Conservation (phyloP, 2,888 invertebrate species). For the Cerastis leucographa region DNA sequence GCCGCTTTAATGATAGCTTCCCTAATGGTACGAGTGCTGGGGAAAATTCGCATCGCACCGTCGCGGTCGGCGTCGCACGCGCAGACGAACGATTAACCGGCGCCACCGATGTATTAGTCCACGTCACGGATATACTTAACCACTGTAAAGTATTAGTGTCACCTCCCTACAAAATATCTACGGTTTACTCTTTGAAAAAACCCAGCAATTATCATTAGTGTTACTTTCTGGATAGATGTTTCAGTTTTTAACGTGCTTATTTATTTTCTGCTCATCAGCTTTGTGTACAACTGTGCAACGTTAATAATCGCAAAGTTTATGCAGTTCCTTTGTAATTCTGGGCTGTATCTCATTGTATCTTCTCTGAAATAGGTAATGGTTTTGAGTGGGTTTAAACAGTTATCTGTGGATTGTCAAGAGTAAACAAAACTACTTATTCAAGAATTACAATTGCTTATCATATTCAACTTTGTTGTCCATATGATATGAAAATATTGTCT, state of each 20-base stretch:
- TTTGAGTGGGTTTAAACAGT: constrained; percentile 3
- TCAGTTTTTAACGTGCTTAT: constrained; percentile 11
- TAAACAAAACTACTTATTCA: constrained; percentile 41
- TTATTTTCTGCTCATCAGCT: constrained; percentile 3
- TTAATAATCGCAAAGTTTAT: constrained; percentile 4
- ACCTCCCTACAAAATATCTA: constrained; percentile 62
- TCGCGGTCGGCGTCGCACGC: constrained; percentile 73
- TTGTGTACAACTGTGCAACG: neutral
- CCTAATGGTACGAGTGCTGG: constrained; percentile 82
- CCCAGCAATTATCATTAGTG: constrained; percentile 44
- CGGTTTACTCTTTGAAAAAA: constrained; percentile 50
- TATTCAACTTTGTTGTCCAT: constrained; percentile 70
- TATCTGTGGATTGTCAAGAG: constrained; percentile 10
- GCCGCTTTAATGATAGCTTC: constrained; percentile 88
- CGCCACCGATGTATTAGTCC: constrained; percentile 86
- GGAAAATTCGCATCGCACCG: constrained; percentile 87
- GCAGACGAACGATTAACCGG: constrained; percentile 86
- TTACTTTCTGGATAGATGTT: constrained; percentile 22
- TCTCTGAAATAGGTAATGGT: constrained; percentile 4
- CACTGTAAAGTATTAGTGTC: constrained; percentile 76
- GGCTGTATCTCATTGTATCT: neutral
- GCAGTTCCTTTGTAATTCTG: neutral
- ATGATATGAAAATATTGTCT: constrained; percentile 80
- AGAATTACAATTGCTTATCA: constrained; percentile 44
- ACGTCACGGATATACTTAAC: constrained; percentile 82